Conservation (phyloP, 2,797 vertebrate genomes). For the Neomorphus geoffroyi region DNA sequence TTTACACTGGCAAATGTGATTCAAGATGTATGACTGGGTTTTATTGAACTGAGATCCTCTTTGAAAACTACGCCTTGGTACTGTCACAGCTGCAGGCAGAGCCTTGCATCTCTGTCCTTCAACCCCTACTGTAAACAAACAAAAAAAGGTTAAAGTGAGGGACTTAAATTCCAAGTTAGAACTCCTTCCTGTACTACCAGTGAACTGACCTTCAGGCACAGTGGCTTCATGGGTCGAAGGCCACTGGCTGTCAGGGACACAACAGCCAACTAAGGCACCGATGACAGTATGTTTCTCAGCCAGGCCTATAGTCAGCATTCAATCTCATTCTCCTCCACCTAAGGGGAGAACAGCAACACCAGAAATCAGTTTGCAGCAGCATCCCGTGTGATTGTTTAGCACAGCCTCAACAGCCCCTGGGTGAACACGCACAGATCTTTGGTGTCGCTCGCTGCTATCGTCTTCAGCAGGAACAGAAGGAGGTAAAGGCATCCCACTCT, state of each 20-base stretch:
- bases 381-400: constrained; percentile 86
- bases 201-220: constrained; percentile 83
- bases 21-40: not conserved
- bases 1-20: constrained; percentile 28
- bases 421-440: constrained; percentile 81
- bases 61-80: constrained; percentile 30
- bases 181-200: constrained; percentile 76
- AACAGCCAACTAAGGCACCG: constrained; percentile 82
- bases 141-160: constrained; percentile 45
- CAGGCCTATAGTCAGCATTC: constrained; percentile 89
- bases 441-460: constrained; percentile 68
- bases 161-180: constrained; percentile 55
- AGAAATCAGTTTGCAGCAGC: constrained; percentile 88
- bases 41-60: constrained; percentile 4
- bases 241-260: constrained; percentile 80
- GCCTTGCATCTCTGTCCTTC: constrained; percentile 40
- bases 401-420: constrained; percentile 86
- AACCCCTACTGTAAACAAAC: constrained; percentile 63
- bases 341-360: constrained; percentile 89
- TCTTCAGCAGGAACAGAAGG: constrained; percentile 44
- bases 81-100: constrained; percentile 41
- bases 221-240: constrained; percentile 79
- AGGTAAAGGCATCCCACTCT: constrained; percentile 29
- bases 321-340: constrained; percentile 84
- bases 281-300: constrained; percentile 95